Percentiles rank a stretch among this genome's conserved stretches.
These are phyloP conservation scores for Tragelaphus scriptus DNA, from an alignment of 2,113 vertebrate genomes.

Conservation along the genomic window DNA sequence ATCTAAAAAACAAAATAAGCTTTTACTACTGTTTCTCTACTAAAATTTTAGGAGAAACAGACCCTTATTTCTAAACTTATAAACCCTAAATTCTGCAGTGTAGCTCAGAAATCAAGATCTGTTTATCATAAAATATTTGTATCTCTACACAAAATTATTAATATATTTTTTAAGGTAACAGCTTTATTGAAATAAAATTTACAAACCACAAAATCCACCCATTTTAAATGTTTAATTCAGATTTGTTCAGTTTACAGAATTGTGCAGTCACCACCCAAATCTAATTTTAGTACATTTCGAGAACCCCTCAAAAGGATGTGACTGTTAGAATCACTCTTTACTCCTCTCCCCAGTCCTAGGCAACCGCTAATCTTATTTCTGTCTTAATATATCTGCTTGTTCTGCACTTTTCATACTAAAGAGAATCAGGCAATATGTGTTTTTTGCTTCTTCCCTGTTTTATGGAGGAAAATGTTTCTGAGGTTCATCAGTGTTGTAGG, in stretches of 20 bases:
- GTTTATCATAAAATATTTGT: background rate
- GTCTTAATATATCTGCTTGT: background rate
- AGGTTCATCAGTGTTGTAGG: background rate
- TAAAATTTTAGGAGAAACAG: background rate
- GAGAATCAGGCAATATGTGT: background rate
- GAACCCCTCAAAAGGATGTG: background rate
- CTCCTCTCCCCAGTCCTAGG: background rate
- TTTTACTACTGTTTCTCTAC: background rate
- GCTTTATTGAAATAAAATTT: background rate
- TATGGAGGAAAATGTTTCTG: background rate
- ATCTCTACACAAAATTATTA: background rate
- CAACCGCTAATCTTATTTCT: background rate
- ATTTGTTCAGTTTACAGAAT: background rate
- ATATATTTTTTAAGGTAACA: background rate
- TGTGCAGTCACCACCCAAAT: background rate
- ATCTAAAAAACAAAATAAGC: background rate
- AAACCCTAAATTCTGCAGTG: background rate
- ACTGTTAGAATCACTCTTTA: background rate
- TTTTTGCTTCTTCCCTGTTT: background rate
- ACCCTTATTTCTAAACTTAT: background rate
- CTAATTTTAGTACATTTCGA: background rate
- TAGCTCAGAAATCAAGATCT: background rate
- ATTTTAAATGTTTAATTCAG: background rate
- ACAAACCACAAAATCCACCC: background rate
- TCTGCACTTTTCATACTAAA: background rate